Percentiles rank a stretch among this genome's conserved stretches.
Evolutionary conservation across 2,888 invertebrate genomes (phyloP).

Genomic region (Unio pictorum): DNA sequence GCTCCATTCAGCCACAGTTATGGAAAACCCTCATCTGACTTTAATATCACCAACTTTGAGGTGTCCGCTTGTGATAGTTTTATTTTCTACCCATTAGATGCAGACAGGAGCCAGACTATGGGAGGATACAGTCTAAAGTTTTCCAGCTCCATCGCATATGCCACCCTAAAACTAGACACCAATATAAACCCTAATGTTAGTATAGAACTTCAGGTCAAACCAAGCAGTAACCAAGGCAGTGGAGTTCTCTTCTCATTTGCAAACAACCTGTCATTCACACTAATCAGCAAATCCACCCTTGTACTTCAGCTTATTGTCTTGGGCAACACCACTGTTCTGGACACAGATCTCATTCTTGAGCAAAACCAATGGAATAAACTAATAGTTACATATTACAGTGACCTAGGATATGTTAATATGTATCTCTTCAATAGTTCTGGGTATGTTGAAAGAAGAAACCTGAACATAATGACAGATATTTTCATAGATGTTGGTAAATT

Average conservation of each 20-base stretch:
- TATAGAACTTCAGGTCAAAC: slow-evolving; percentile 44
- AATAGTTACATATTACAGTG: slow-evolving; percentile 39
- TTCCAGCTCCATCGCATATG: slow-evolving; percentile 29
- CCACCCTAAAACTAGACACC: slow-evolving; percentile 26
- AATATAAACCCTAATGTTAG: slow-evolving; percentile 24
- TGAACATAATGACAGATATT: slow-evolving; percentile 19
- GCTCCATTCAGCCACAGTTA: slow-evolving; percentile 18
- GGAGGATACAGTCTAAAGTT: slow-evolving; percentile 48
- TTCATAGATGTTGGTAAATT: slow-evolving; percentile 35
- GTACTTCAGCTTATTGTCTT: slow-evolving; percentile 24
- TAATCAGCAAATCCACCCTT: slow-evolving; percentile 24
- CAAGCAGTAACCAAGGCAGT: slow-evolving; percentile 15
- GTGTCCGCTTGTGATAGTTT: slow-evolving; percentile 36
- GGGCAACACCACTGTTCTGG: slow-evolving; percentile 9
- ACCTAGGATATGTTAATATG: slow-evolving; percentile 33
- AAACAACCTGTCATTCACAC: slow-evolving; percentile 26
- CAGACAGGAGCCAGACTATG: slow-evolving; percentile 28
- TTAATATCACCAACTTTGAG: slow-evolving; percentile 25
- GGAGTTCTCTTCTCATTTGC: slow-evolving; percentile 45
- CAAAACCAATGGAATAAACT: slow-evolving; percentile 50
- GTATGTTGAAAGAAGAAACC: slow-evolving; percentile 21
- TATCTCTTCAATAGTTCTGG: slow-evolving; percentile 41
- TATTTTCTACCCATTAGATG: slow-evolving; percentile 33
- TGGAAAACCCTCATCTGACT: slow-evolving; percentile 5
- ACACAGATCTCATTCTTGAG: slow-evolving; percentile 36